phyloP scores from a whole-genome alignment of 2,113 vertebrate species.

The sheep (Ovis aries) region ARS-UI_Ramb_v3.0 NC_056074.1:31830001-31830500 shows the following conservation, averaged over 20 bases:
- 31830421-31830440: neutral
- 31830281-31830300: neutral
- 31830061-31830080: neutral
- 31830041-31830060: neutral
- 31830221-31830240: neutral
- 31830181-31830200: neutral
- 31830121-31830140: slow-evolving; percentile 1
- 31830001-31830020: neutral
- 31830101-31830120: neutral
- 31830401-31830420: neutral
- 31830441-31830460: neutral
- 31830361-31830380: neutral
- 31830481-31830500: neutral
- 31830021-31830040: neutral
- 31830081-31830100: slow-evolving; percentile 14
- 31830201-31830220: neutral
- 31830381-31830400: neutral
- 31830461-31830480: neutral
- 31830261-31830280: neutral
- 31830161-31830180: neutral
- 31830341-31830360: neutral
- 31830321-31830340: neutral
- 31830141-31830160: neutral
- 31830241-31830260: accelerated
- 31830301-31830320: neutral